Base-by-base conservation (phyloP, 2,888 invertebrate species). In the Congeria kusceri region DNA sequence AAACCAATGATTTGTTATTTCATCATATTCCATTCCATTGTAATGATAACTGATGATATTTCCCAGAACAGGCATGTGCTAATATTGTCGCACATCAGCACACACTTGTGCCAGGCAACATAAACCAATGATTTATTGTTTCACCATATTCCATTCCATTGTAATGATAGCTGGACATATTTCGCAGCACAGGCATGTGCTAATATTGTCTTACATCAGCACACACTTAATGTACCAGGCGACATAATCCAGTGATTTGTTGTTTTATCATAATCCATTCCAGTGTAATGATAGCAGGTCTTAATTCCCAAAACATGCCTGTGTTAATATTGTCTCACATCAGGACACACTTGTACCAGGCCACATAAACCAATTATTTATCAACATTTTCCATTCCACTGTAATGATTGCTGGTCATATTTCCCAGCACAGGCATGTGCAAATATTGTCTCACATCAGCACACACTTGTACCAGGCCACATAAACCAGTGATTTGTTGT, bases 381-480 rank as follows among this genome's bases (percentile, higher is more conserved):
- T 11, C 9, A 1, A 4, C n/a, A 4, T 23, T 25, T 53, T 20
- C n/a, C 2, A 4, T 53, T 25, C n/a, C 13, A 4, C 4, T n/a
- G 15, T 15, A 4, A n/a, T 49, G 49, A 3, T 49, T 44, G 46
- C 18, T 53, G 53, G 4, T 20, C 53, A 53, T 53, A 53, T 13
- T 53, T 13, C 47, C 47, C 47, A 58, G 44, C 57, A 72, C 57
- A 72, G 46, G 49, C 57, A 72, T 72, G 72, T 72, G 58, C 72
- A 59, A 64, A 71, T 53, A 15, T 53, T 61, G 66, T 18, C 18
- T 28, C 15, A 70, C 18, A 29, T 59, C 29, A 59, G 59, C 59
- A 27, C 59, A 27, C 13, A 27, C 28, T 7, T 27, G 59, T 59
- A 59, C 59, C 59, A 59, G 25, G 59, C 9, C 5, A 59, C 11